Percentiles rank a stretch among this genome's conserved stretches.
Conservation (phyloP, 2,113 vertebrate genomes). For the Indicator indicator region DNA sequence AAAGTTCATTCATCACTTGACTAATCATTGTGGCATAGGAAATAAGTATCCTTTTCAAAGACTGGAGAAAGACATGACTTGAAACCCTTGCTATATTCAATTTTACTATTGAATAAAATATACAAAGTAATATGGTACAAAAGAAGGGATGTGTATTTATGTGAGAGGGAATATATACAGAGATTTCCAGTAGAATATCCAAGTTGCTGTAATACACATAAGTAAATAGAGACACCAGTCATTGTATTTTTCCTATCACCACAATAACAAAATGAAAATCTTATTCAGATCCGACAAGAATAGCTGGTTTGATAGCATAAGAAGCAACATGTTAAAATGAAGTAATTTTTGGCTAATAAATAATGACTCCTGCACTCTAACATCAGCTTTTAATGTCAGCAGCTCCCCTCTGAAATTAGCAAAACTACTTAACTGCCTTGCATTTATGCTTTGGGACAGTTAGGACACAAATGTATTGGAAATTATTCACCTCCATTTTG, state of each 20-base stretch:
- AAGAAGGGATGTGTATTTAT: background rate
- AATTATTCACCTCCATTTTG: background rate
- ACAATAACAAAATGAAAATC: background rate
- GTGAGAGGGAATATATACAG: background rate
- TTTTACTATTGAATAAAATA: conserved; percentile 8
- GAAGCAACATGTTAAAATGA: background rate
- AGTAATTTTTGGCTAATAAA: no score
- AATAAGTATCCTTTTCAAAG: conserved; percentile 55
- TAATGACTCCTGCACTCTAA: background rate
- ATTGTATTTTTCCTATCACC: background rate
- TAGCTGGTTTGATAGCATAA: background rate
- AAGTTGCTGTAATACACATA: background rate
- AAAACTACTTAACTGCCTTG: background rate
- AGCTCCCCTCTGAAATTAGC: background rate
- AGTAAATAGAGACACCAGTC: background rate
- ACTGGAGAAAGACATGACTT: conserved; percentile 5
- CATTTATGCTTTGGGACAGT: background rate
- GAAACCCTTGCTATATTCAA: background rate
- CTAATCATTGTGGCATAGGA: conserved; percentile 17
- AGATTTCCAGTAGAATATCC: background rate
- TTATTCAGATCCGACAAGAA: background rate
- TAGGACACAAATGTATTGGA: background rate
- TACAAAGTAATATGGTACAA: background rate
- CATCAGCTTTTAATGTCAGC: background rate
- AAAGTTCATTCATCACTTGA: conserved; percentile 30